phyloP scores from a whole-genome alignment of 1,140 invertebrate species.

The Pachyrhynchus sulphureomaculatus region DNA sequence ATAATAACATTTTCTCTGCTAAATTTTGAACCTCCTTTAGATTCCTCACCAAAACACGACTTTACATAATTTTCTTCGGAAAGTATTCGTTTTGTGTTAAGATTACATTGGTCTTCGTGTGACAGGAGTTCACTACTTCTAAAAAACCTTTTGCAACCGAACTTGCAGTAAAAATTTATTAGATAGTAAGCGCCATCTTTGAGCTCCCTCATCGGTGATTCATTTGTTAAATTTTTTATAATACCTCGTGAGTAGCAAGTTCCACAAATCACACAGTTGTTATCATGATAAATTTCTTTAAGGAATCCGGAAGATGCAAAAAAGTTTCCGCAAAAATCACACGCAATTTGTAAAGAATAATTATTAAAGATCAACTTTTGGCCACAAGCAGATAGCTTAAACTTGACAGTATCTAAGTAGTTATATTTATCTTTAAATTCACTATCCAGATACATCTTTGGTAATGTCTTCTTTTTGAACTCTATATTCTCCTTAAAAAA shows the following conservation, averaged over 20 bases:
- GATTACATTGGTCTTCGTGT: neutral
- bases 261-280: neutral
- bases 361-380: neutral
- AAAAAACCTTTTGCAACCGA: neutral
- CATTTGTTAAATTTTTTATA: neutral
- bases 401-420: neutral
- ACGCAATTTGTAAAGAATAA: neutral
- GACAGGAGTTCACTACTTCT: neutral
- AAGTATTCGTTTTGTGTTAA: neutral
- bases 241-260: neutral
- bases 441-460: neutral
- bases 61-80: neutral
- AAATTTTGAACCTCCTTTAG: neutral
- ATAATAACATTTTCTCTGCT: neutral
- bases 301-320: neutral
- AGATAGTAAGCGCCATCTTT: neutral
- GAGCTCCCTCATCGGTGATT: neutral
- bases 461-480: neutral
- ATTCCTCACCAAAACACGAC: neutral
- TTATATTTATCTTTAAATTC: neutral
- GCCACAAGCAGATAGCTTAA: neutral
- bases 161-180: slow-evolving; percentile 1
- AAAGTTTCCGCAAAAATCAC: neutral
- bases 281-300: neutral
- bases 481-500: neutral